Evolutionary conservation across 2,797 vertebrate species (phyloP), one percentile per base, ranked within the genome.

Genomic region (Etheostoma nigrum): DNA sequence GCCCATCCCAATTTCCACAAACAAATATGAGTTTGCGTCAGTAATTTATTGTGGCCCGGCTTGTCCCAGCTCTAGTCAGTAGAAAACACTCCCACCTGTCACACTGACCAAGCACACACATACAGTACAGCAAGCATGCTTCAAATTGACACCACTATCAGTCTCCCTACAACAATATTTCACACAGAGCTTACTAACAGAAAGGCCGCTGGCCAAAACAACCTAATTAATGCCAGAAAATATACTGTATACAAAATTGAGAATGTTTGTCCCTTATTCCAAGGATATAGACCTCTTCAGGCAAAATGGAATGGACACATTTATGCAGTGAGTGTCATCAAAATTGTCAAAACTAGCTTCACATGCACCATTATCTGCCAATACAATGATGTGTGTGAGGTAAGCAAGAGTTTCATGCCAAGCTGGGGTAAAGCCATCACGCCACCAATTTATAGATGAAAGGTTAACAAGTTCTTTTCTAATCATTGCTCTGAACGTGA

Each of bases 191-290:
- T 14, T 52, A 27, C 65, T 54, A 75, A 49, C 62, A 78, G 59
- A 64, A 73, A 73, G 67, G 63, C 58, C 23, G 72, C 25, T n/a
- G 36, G 77, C 72, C 65, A 82, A 84, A 87, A 84, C 67, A 81
- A 67, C 54, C 61, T 83, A 71, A 79, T 83, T 78, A 84, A 18
- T 53, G 72, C n/a, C 58, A 68, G 42, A 65, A 49, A 83, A 82
- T 67, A 60, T 18, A 65, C 15, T 67, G 60, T 18, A 65, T 13
- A 63, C 12, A 53, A 4, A 65, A 58, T 52, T 70, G 57, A 44
- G 4, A 65, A 30, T 36, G 25, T 44, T 15, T 53, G 47, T 23
- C 1, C 19, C 6, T 44, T 53, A n/a, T 66, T 62, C 42, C n/a
- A 78, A 61, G 15, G 68, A 68, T 52, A 72, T 67, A 54, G 33